Base-by-base conservation (phyloP, 2,113 vertebrate genomes). In the Gymnocephalus cernua region DNA sequence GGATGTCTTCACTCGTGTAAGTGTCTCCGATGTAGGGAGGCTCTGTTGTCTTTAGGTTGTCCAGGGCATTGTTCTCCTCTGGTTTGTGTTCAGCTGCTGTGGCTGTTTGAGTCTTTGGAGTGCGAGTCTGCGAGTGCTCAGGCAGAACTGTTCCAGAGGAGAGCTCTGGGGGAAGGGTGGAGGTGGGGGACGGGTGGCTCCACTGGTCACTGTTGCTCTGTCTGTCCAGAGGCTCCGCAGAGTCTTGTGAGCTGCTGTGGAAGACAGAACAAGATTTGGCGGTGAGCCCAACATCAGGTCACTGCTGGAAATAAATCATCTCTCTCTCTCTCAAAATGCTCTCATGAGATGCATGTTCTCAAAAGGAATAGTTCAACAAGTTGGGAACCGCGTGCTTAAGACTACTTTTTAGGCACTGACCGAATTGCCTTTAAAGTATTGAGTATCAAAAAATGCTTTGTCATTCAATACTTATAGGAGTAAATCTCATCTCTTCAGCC, bases 1-100 rank as follows among this genome's bases (percentile, higher is more conserved):
- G 68, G 41, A 80, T 0, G 1, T 91, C 69, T 14, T 94, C 94
- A 0, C 15, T 86, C 45, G 74, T 78, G 65, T 96, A 96, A 0
- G 8, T 7, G 64, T 96, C 95, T 23, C 95, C 95, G 6, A 95
- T 86, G 87, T 83, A 95, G 4, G 90, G 57, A 0, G 82, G 62
- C 23, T 91, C 85, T 0, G 85, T 93, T 0, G 84, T 57, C 77
- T 21, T 10, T 0, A 29, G n/a, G 2, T 7, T 19, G 1, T 44
- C 19, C 53, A 0, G 45, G 21, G 11, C 47, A 0, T 11, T 47
- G 19, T 32, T 10, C 25, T 54, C 29, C 3, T 25, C 44, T 4
- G 56, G 53, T 59, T 25, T 6, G 3, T 3, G 44, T 8, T 27
- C 10, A 1, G 62, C 1, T 0, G 19, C 2, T 6, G 16, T 3